These are phyloP conservation scores for Antheraea assamensis DNA, from an alignment of 2,888 invertebrate species.

Conservation along the genomic window DNA sequence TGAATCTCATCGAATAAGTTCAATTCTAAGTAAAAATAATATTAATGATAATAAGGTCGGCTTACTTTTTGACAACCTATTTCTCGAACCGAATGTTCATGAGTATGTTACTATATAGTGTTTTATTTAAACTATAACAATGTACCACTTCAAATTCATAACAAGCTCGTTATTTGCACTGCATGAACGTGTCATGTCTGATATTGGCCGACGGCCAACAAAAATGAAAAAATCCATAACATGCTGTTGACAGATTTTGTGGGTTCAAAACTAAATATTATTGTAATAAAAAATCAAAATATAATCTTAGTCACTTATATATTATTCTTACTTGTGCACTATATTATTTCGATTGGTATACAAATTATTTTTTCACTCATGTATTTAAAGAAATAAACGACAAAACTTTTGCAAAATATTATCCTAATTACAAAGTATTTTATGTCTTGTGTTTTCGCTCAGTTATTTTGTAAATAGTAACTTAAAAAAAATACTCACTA, in stretches of 20 bases:
- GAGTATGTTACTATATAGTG: background rate
- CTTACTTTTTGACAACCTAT: background rate
- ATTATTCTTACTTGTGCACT: background rate
- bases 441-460: no score
- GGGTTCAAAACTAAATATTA: background rate
- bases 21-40: background rate
- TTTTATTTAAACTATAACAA: background rate
- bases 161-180: background rate
- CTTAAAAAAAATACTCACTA: background rate
- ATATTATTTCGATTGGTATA: background rate
- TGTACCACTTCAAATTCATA: background rate
- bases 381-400: background rate
- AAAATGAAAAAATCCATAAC: constrained; percentile 1
- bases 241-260: background rate
- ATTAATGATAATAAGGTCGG: background rate
- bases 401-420: background rate
- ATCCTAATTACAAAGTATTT: no score
- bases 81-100: background rate
- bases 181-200: background rate
- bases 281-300: background rate
- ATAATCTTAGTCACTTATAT: background rate
- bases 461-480: background rate
- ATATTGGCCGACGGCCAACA: background rate
- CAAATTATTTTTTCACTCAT: background rate
- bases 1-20: background rate